A percentile compares a stretch with the other conserved stretches of the same genome.
Evolutionary conservation across 2,113 vertebrate species (phyloP).

Genomic region (Eubucco bourcierii): DNA sequence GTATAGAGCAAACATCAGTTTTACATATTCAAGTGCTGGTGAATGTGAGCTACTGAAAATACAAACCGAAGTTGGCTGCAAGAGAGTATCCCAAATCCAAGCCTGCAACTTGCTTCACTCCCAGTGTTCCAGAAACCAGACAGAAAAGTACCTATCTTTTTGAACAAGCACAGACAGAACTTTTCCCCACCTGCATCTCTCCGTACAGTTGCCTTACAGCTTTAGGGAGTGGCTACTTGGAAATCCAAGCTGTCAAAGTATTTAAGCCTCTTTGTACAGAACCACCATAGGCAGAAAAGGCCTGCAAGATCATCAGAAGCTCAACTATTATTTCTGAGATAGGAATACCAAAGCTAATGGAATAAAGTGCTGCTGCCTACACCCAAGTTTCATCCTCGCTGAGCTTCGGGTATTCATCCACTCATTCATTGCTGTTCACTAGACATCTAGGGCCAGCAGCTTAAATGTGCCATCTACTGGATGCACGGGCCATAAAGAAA

Average conservation of each 20-base stretch:
- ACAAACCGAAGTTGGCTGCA: fast-evolving
- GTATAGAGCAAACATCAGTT: background rate
- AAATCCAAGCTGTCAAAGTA: background rate
- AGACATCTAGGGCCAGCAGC: background rate
- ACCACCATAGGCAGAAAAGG: no score
- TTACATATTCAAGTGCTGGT: background rate
- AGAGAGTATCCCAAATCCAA: background rate
- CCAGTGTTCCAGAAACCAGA: fast-evolving
- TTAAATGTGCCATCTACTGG: conserved; percentile 34
- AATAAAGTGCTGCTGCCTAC: background rate
- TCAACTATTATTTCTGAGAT: background rate
- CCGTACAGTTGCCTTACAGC: no score
- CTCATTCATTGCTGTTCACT: background rate
- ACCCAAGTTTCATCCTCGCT: background rate
- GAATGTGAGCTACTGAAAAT: background rate
- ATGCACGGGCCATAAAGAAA: background rate
- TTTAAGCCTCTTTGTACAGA: background rate
- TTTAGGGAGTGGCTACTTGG: background rate
- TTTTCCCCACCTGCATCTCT: no score
- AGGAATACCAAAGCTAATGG: background rate
- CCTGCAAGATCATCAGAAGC: no score
- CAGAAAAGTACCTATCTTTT: background rate
- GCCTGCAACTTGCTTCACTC: background rate
- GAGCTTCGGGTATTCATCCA: background rate
- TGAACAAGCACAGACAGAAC: background rate